Conservation (phyloP, 92 coral and sea anemone genomes). For the Heteractis magnifica region DNA sequence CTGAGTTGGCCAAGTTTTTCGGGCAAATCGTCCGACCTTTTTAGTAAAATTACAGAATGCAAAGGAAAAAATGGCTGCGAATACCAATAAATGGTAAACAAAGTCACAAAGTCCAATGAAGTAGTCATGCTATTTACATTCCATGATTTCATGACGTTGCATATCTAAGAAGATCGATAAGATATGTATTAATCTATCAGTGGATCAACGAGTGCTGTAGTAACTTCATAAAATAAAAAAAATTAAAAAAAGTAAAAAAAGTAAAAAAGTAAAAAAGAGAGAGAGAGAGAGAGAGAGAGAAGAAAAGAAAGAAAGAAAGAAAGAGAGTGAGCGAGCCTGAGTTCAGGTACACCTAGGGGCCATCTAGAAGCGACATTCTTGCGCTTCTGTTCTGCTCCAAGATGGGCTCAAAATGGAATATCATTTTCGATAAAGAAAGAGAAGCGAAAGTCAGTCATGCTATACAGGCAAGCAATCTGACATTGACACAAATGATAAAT, state of each 20-base stretch:
- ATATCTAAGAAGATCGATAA: background rate
- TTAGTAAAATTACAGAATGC: background rate
- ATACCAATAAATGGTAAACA: background rate
- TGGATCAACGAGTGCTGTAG: background rate
- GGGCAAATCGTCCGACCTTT: too few relatives aligned
- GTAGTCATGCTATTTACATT: background rate
- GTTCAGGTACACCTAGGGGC: background rate
- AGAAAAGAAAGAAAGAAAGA: too few relatives aligned
- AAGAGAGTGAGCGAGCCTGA: too few relatives aligned
- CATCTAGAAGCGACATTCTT: background rate
- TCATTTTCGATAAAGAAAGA: background rate
- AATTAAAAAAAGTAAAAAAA: too few relatives aligned
- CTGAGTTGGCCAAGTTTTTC: too few relatives aligned
- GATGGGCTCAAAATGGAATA: background rate
- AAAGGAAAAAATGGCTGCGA: background rate
- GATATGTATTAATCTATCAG: background rate
- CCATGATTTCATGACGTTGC: background rate
- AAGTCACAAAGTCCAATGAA: background rate
- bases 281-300: too few relatives aligned
- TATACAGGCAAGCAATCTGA: background rate
- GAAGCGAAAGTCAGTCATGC: slow-evolving; percentile 10
- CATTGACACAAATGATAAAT: background rate
- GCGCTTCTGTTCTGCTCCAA: background rate
- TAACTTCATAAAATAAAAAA: too few relatives aligned
- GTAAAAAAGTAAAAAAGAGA: too few relatives aligned